These are phyloP conservation scores for Thereva nobilitata DNA, from an alignment of 2,888 invertebrate species.

Conservation along the genomic window DNA sequence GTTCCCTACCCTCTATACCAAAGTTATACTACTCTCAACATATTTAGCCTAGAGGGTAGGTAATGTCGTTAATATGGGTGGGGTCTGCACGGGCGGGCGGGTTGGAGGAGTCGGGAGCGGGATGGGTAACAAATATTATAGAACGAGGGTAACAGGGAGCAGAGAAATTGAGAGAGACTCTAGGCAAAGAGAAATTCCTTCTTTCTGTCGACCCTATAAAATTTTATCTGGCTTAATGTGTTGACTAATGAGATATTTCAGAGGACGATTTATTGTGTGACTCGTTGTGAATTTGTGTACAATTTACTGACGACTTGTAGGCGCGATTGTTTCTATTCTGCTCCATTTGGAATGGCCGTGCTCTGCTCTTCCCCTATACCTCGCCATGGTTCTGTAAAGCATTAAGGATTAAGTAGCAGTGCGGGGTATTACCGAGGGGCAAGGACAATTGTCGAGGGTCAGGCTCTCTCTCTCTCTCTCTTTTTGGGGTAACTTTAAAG, in stretches of 20 bases:
- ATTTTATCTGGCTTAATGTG: conserved; percentile 24
- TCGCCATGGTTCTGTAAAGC: no score
- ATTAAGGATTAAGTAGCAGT: no score
- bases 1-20: background rate
- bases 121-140: no score
- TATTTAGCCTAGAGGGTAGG: background rate
- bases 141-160: no score
- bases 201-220: conserved; percentile 16
- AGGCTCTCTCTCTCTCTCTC: no score
- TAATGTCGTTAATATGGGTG: background rate
- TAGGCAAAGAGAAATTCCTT: background rate
- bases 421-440: no score
- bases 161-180: no score
- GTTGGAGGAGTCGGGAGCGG: no score
- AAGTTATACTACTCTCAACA: conserved; percentile 5
- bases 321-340: background rate
- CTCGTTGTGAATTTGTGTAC: conserved; percentile 22
- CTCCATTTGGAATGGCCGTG: background rate
- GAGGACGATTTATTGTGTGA: conserved; percentile 29
- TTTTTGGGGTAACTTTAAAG: no score
- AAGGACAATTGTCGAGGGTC: no score
- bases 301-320: conserved; percentile 25
- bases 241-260: conserved; percentile 29
- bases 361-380: background rate
- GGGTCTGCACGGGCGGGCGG: no score